Evolutionary conservation across 2,797 vertebrate species (phyloP).

Genomic region (Sebastes flavidus): DNA sequence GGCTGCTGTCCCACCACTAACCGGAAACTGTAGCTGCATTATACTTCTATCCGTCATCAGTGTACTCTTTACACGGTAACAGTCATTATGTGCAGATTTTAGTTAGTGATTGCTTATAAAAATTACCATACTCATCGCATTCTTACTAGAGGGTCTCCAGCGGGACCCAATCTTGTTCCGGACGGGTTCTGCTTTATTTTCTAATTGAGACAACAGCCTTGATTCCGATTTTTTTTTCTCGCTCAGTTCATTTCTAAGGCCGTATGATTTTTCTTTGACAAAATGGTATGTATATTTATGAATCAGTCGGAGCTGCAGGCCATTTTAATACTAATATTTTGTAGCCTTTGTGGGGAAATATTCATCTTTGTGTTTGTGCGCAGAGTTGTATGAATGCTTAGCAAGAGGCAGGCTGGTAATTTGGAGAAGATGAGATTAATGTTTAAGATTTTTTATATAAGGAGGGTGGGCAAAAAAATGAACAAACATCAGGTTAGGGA

Average conservation of each 20-base stretch:
- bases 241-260: not conserved
- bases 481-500: not conserved
- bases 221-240: not conserved
- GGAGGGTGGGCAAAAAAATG: not conserved
- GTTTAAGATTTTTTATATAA: conserved; percentile 1
- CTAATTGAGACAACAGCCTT: conserved; percentile 7
- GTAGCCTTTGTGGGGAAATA: not conserved
- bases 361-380: not conserved
- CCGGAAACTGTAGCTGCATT: not conserved
- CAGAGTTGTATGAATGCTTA: not conserved
- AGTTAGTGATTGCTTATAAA: not conserved
- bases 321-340: not conserved
- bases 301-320: not conserved
- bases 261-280: conserved; percentile 14
- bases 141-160: not conserved
- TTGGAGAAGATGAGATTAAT: conserved; percentile 13
- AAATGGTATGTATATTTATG: not conserved
- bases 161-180: not conserved
- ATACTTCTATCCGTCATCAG: not conserved
- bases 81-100: not conserved
- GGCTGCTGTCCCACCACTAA: not conserved
- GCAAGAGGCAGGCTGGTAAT: not conserved
- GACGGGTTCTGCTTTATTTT: not conserved
- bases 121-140: not conserved
- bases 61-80: not conserved